Evolutionary conservation across 2,888 invertebrate species (phyloP).

Genomic region (Philhelius pedissequus): DNA sequence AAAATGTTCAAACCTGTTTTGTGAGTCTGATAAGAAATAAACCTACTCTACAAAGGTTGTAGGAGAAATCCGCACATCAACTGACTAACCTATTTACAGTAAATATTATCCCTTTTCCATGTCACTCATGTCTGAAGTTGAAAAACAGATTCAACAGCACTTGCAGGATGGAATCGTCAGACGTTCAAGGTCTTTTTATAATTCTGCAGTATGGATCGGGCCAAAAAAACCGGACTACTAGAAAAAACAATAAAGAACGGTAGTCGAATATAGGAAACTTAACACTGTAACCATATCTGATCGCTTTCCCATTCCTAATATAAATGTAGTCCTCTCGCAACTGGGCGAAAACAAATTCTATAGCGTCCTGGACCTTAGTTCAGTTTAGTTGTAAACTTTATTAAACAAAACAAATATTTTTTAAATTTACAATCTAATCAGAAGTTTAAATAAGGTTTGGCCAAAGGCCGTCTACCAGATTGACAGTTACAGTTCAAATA

Average conservation of each 20-base stretch:
- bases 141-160: slow-evolving; percentile 14
- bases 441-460: no score
- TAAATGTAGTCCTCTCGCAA: no score
- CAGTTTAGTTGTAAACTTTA: no score
- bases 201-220: neutral
- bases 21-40: neutral
- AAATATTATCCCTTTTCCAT: slow-evolving; percentile 33
- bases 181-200: slow-evolving; percentile 13
- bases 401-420: no score
- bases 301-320: slow-evolving; percentile 17
- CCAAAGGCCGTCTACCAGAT: no score
- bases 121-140: slow-evolving; percentile 11
- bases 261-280: slow-evolving; percentile 1
- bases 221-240: neutral
- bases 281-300: slow-evolving; percentile 7
- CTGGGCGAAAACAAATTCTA: neutral
- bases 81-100: slow-evolving; percentile 5
- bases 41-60: neutral
- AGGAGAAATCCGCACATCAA: slow-evolving; percentile 9
- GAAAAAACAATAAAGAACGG: slow-evolving; percentile 3
- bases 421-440: no score
- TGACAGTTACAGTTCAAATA: no score
- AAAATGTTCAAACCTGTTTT: neutral
- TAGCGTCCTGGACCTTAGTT: no score
- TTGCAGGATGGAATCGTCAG: slow-evolving; percentile 22